Conservation (phyloP, 2,888 invertebrate genomes). For the Pollenia angustigena region DNA sequence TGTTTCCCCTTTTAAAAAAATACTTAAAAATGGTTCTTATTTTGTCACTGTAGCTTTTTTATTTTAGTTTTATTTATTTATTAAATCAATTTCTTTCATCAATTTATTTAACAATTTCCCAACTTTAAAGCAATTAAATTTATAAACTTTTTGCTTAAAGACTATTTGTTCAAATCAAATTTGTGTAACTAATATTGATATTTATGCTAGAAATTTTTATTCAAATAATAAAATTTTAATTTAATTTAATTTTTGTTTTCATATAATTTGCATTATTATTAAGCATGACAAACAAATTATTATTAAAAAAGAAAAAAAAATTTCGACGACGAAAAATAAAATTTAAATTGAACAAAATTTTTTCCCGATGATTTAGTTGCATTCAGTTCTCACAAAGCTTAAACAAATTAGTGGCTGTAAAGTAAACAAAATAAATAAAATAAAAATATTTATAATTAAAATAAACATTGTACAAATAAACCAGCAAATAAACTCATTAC, state of each 20-base stretch:
- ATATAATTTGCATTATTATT: slow-evolving; percentile 53
- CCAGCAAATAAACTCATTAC: slow-evolving; percentile 65
- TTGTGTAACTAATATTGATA: slow-evolving; percentile 14
- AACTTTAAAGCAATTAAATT: too few relatives aligned
- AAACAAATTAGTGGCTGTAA: slow-evolving; percentile 77
- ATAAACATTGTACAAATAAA: slow-evolving; percentile 61
- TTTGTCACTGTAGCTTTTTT: too few relatives aligned
- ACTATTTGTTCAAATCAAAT: not conserved
- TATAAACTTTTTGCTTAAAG: not conserved
- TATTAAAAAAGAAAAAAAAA: slow-evolving; percentile 19
- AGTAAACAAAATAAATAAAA: slow-evolving; percentile 66
- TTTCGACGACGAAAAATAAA: slow-evolving; percentile 23
- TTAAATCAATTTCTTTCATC: too few relatives aligned
- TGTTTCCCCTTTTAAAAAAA: too few relatives aligned
- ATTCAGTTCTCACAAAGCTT: slow-evolving; percentile 80
- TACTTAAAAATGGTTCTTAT: too few relatives aligned
- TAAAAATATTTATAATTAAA: slow-evolving; percentile 65
- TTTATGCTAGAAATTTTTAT: not conserved
- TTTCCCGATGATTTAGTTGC: slow-evolving; percentile 39
- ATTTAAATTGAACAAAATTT: not conserved
- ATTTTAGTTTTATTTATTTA: too few relatives aligned
- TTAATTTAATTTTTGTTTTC: slow-evolving; percentile 18
- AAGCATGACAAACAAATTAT: slow-evolving; percentile 37
- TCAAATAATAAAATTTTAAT: slow-evolving; percentile 26
- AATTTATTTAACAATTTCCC: too few relatives aligned